Base-by-base conservation (phyloP, 2,113 vertebrate genomes). In the Chlamydotis undulata region DNA sequence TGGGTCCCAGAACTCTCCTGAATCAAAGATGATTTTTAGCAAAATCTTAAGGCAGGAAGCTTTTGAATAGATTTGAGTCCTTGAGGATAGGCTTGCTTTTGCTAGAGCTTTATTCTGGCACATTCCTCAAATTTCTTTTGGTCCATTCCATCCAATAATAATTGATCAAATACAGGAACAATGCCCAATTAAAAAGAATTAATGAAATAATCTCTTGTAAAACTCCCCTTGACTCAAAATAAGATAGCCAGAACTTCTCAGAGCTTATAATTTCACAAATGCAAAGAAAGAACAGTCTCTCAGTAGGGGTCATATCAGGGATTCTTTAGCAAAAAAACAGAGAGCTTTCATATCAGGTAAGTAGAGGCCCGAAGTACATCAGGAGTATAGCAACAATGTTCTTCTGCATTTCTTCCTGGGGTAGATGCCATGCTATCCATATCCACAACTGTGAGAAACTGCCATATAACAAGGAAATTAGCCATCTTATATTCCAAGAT, bases 391-490 rank as follows among this genome's bases (percentile, higher is more conserved):
- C 69, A 81, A 2, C 14, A 43, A 0, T 14, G 50, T 47, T 89
- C 18, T 74, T 69, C 50, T 94, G 69, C 53, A 12, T 79, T 95
- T 87, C 43, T 87, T 94, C 63, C 31, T 13, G 50, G 55, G 35
- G 63, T 35, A 39, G 35, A 41, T 83, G 91, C 75, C 93, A 96
- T 82, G 55, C 14, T 55, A 2, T 74, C 41, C 16, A 28, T 64
- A 85, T 69, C 55, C 67, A 80, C 69, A 88, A 5, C 74, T 91
- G 78, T 95, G 87, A 86, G 75, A 90, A 96, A 81, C 52, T 86
- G 87, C 67, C 41, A 67, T 74, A 3, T 33, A 59, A 43, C 55
- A 76, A 68, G 67, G 75, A 93, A 90, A 88, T 74, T 8, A 59
- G 59, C 75, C 63, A 37, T 77, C 13, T 59, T 92, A 26, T 70